These are phyloP conservation scores for Macropis europaea DNA, from an alignment of 2,888 invertebrate genomes.

Conservation along the genomic window DNA sequence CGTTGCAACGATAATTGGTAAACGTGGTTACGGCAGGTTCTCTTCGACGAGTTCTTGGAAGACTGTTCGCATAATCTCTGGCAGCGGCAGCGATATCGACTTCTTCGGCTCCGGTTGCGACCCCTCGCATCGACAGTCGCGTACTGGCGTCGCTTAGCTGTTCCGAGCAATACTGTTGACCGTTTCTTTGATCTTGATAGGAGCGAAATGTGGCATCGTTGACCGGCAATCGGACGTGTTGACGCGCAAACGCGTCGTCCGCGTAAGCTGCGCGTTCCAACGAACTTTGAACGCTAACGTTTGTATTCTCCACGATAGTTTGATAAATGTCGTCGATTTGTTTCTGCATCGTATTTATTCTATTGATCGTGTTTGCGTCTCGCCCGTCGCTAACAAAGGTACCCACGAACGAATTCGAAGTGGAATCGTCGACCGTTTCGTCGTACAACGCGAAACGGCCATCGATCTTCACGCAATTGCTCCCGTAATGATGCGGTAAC, in stretches of 20 bases:
- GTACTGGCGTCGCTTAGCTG: constrained; percentile 52
- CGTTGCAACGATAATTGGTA: constrained; percentile 68
- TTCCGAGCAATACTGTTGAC: constrained; percentile 66
- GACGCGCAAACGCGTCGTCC: constrained; percentile 66
- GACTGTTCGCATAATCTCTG: constrained; percentile 40
- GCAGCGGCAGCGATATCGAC: not conserved
- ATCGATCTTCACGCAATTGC: constrained; percentile 48
- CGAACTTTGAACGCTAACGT: constrained; percentile 58
- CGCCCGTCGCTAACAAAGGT: constrained; percentile 36
- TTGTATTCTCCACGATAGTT: constrained; percentile 73
- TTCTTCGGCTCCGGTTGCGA: constrained; percentile 67
- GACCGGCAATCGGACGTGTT: constrained; percentile 37
- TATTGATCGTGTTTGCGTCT: constrained; percentile 72
- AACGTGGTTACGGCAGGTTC: constrained; percentile 32
- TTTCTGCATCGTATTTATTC: constrained; percentile 76
- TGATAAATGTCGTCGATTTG: constrained; percentile 78
- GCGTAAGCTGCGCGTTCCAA: constrained; percentile 69
- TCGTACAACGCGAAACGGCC: constrained; percentile 34
- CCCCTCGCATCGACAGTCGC: constrained; percentile 67
- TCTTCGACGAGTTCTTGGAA: constrained; percentile 44
- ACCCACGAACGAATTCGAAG: constrained; percentile 21
- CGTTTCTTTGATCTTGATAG: constrained; percentile 66
- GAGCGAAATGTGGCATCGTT: constrained; percentile 55
- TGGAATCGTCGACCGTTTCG: constrained; percentile 23
- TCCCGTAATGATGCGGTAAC: constrained; percentile 58